Percentiles rank a stretch among this genome's conserved stretches.
Evolutionary conservation across 2,797 vertebrate species (phyloP).

Genomic region (Myotis findleyi): DNA sequence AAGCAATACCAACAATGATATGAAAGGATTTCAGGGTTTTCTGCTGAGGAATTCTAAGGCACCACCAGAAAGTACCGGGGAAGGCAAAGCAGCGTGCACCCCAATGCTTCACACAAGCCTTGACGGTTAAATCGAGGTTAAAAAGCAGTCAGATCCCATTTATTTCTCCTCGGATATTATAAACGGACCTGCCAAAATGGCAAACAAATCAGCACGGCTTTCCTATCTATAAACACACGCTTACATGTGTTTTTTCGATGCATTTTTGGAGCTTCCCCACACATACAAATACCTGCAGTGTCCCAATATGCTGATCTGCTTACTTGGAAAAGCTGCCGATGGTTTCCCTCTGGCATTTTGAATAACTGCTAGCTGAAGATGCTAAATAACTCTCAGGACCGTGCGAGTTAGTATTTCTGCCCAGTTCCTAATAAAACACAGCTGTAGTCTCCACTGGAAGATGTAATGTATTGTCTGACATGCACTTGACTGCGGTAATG

Average conservation of each 20-base stretch:
- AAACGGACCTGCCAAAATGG: neutral
- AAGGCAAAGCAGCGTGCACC: neutral
- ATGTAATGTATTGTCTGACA: neutral
- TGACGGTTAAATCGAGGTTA: neutral
- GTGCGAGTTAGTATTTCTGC: slow-evolving; percentile 55
- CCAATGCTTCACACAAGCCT: neutral
- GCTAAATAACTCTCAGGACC: slow-evolving; percentile 59
- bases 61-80: neutral
- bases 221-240: neutral
- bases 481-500: slow-evolving; percentile 47
- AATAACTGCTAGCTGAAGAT: slow-evolving; percentile 47
- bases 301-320: neutral
- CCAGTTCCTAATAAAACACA: slow-evolving; percentile 66
- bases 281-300: neutral
- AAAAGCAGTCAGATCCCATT: slow-evolving; percentile 24
- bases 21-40: slow-evolving; percentile 69
- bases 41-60: slow-evolving; percentile 43
- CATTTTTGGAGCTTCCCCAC: slow-evolving; percentile 26
- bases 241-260: slow-evolving; percentile 37
- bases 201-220: neutral
- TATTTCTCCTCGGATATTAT: slow-evolving; percentile 34
- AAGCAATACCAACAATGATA: slow-evolving; percentile 44
- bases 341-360: slow-evolving; percentile 47
- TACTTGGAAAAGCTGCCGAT: slow-evolving; percentile 58
- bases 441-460: slow-evolving; percentile 35